Base-by-base conservation (phyloP, 2,113 vertebrate species). In the Noctilio leporinus region DNA sequence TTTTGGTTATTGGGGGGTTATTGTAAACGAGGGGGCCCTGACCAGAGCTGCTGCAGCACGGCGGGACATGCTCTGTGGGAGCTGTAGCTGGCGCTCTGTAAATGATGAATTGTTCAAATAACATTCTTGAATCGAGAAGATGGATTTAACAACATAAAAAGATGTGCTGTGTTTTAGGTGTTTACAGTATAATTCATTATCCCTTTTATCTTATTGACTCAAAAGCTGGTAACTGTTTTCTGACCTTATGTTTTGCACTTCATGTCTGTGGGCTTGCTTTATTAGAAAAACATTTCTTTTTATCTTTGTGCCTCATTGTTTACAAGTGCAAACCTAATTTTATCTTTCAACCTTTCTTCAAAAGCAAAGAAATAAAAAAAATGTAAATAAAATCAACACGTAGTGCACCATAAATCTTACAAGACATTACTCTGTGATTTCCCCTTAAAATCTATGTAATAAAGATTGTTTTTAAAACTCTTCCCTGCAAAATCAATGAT, bases 401-500 rank as follows among this genome's bases (percentile, higher is more conserved):
- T 97, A 82, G 95, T 5, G 17, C 78, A 95, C 99, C 98, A 98
- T 99, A 99, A 99, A 99, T 99, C 98, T 99, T 99, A 98, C 89
- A 93, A 98, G 98, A 99, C 97, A 96, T 98, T 98, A 97, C 97
- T 98, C 97, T 55, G 85, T 53, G 97, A 98, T 98, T 98, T 98
- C 98, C 98, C 98, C 98, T 98, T 98, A 98, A 98, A 98, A 98
- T 98, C 98, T 98, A 98, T 98, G 98, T 98, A 98, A 98, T 98
- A 99, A 99, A 99, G 98, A 99, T 98, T 99, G 98, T 99, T 99
- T 99, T 98, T 99, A 99, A 99, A 99, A 99, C 98, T 99, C 97
- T 99, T 98, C 98, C 97, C 97, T 98, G 98, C 98, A 99, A 99
- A 99, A 99, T 99, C 99, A 99, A 99, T 99, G 99, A 99, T 99